Conservation (phyloP, 35 echinoderm and acorn worm genomes). For the Ptychodera flava region DNA sequence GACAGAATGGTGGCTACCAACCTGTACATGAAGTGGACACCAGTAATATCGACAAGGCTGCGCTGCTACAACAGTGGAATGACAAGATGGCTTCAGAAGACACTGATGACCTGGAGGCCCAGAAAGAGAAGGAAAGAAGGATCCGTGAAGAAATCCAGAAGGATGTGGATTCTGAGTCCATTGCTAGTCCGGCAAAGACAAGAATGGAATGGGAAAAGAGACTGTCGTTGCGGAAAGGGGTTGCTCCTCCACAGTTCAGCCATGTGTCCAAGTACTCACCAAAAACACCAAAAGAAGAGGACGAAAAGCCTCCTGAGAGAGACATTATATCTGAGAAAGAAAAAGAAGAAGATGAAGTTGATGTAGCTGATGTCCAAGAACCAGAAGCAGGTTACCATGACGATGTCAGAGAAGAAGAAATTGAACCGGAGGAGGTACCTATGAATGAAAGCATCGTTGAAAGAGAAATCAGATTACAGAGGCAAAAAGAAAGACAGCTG, state of each 20-base stretch:
- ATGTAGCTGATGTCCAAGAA: neutral
- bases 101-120: neutral
- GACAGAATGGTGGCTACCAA: neutral
- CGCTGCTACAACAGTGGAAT: neutral
- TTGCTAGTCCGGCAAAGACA: neutral
- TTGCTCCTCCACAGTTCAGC: no score
- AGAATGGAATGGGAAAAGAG: neutral
- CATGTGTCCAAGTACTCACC: no score
- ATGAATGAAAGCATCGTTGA: neutral
- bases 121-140: neutral
- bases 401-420: neutral
- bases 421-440: neutral
- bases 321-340: neutral
- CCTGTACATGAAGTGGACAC: neutral
- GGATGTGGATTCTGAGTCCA: neutral
- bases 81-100: neutral
- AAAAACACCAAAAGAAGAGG: neutral
- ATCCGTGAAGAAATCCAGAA: neutral
- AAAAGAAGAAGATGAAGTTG: neutral
- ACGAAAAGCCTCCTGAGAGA: no score
- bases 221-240: neutral
- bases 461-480: neutral
- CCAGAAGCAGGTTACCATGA: neutral
- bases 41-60: neutral
- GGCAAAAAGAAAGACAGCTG: neutral